phyloP scores from a whole-genome alignment of 2,797 vertebrate species.

The Cossypha niveicapilla region DNA sequence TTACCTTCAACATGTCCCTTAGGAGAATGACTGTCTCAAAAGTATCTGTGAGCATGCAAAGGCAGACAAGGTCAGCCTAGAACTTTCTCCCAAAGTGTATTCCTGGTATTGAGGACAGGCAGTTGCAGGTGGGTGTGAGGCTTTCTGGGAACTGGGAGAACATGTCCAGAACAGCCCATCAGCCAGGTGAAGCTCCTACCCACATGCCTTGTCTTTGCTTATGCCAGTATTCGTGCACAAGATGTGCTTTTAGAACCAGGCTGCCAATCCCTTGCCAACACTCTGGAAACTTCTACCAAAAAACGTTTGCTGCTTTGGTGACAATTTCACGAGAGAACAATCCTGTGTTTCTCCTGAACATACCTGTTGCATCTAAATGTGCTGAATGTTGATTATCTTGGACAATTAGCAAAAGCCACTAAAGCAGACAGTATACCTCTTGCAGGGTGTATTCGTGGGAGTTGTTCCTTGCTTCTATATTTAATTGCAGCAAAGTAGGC shows the following conservation, averaged over 20 bases:
- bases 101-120: not conserved
- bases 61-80: not conserved
- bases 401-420: slow-evolving; percentile 13
- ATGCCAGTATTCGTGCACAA: not conserved
- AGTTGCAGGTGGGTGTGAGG: not conserved
- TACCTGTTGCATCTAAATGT: not conserved
- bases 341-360: not conserved
- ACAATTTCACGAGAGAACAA: not conserved
- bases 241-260: not conserved
- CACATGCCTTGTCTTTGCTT: not conserved
- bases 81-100: not conserved
- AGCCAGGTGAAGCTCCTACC: not conserved
- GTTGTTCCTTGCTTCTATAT: not conserved
- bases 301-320: not conserved
- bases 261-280: not conserved
- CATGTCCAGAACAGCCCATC: not conserved
- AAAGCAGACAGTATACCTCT: not conserved
- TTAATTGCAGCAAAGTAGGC: not conserved
- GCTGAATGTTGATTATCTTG: not conserved
- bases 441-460: not conserved
- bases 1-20: not conserved
- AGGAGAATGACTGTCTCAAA: not conserved
- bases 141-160: not conserved
- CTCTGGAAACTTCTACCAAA: not conserved
- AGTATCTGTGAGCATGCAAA: not conserved